A percentile compares a stretch with the other conserved stretches of the same genome.
These are phyloP conservation scores for Zophobas atratus DNA, from an alignment of 1,140 invertebrate genomes.

Conservation along the genomic window DNA sequence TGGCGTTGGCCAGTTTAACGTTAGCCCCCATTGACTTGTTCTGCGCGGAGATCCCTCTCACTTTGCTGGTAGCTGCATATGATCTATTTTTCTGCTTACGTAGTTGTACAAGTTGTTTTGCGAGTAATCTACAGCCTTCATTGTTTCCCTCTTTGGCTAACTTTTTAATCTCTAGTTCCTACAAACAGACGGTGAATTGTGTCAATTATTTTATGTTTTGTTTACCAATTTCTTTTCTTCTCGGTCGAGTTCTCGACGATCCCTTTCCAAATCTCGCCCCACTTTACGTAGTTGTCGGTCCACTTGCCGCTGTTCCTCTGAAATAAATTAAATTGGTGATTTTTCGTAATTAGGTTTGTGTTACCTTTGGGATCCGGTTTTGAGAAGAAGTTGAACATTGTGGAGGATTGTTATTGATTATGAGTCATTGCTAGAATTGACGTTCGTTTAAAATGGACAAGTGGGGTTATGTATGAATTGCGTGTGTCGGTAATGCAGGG, in stretches of 20 bases:
- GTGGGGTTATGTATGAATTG: neutral
- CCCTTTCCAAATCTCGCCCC: constrained; percentile 87
- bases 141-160: constrained; percentile 90
- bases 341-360: constrained; percentile 2
- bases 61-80: constrained; percentile 83
- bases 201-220: constrained; percentile 46
- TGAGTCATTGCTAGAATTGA: constrained; percentile 45
- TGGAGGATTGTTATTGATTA: constrained; percentile 5
- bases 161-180: constrained; percentile 93
- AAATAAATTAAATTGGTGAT: constrained; percentile 64
- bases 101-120: constrained; percentile 90
- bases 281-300: constrained; percentile 85
- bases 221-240: constrained; percentile 92
- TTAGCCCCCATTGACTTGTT: constrained; percentile 93
- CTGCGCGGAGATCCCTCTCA: constrained; percentile 82
- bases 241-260: constrained; percentile 83
- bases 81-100: constrained; percentile 91
- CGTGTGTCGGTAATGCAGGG: neutral
- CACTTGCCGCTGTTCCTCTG: constrained; percentile 88
- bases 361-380: constrained; percentile 66
- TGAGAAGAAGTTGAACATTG: constrained; percentile 65
- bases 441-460: constrained; percentile 25
- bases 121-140: constrained; percentile 85
- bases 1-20: constrained; percentile 87
- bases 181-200: constrained; percentile 57